Conservation (phyloP, 2,113 vertebrate genomes). For the Forbesichthys agassizii region DNA sequence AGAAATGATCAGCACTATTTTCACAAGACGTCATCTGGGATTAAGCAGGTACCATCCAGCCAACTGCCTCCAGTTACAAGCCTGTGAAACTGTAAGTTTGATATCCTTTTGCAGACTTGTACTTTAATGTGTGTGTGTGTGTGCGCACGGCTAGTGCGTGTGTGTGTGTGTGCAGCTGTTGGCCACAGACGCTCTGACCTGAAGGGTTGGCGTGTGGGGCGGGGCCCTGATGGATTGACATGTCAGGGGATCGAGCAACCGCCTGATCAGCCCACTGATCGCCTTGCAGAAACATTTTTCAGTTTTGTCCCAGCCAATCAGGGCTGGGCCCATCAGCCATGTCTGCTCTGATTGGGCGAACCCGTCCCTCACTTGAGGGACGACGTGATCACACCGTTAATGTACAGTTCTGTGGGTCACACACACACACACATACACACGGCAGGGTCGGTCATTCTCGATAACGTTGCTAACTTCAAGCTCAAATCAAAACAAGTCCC, state of each 20-base stretch:
- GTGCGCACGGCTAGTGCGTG: slow-evolving; percentile 18
- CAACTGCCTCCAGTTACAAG: too few species aligned
- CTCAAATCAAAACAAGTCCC: too few species aligned
- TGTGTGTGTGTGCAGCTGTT: slow-evolving; percentile 27
- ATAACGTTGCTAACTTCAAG: too few species aligned
- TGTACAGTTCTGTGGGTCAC: neutral
- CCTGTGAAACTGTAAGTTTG: too few species aligned
- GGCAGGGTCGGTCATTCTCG: too few species aligned
- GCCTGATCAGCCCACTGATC: slow-evolving; percentile 75
- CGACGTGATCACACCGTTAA: neutral
- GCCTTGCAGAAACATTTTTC: slow-evolving; percentile 72
- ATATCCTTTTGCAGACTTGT: too few species aligned
- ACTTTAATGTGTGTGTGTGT: neutral
- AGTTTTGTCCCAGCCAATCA: slow-evolving; percentile 75
- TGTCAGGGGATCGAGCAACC: slow-evolving; percentile 61
- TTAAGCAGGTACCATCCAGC: too few species aligned
- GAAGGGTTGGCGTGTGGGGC: slow-evolving; percentile 51
- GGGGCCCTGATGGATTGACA: slow-evolving; percentile 75
- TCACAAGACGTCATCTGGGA: too few species aligned
- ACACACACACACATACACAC: neutral
- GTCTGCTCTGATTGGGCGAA: slow-evolving; percentile 54
- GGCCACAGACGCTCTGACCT: slow-evolving; percentile 60
- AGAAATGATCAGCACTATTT: too few species aligned
- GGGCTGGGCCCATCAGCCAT: slow-evolving; percentile 51
- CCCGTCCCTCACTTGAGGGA: slow-evolving; percentile 39